Percentiles rank a stretch among this genome's conserved stretches.
These are phyloP conservation scores for Athripsodes cinereus DNA, from an alignment of 2,888 invertebrate species.

Conservation along the genomic window DNA sequence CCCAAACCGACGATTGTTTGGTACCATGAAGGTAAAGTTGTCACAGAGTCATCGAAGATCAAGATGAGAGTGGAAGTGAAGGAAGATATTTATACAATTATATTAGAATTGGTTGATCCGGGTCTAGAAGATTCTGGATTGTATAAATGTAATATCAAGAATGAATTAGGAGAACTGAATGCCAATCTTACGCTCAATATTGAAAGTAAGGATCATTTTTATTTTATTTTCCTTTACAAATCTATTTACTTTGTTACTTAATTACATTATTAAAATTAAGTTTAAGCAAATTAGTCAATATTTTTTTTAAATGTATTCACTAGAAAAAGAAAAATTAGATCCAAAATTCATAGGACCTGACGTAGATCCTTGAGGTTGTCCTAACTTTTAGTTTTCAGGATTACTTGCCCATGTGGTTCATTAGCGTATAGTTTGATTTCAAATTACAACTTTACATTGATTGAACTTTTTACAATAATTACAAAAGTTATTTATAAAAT, in stretches of 20 bases:
- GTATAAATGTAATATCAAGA: slow-evolving; percentile 97
- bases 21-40: slow-evolving; percentile 73
- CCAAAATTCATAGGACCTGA: too few species aligned
- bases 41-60: slow-evolving; percentile 76
- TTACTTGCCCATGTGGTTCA: too few species aligned
- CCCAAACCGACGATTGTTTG: slow-evolving; percentile 78
- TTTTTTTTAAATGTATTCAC: background rate
- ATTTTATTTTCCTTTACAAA: background rate
- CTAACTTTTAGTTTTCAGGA: too few species aligned
- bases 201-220: slow-evolving; percentile 90
- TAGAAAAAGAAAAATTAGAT: too few species aligned
- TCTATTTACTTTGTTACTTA: background rate
- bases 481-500: too few species aligned
- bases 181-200: slow-evolving; percentile 96
- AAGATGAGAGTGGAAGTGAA: slow-evolving; percentile 72
- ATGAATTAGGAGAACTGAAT: slow-evolving; percentile 92
- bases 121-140: slow-evolving; percentile 94
- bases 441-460: too few species aligned
- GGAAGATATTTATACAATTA: slow-evolving; percentile 78
- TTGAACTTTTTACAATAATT: too few species aligned
- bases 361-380: too few species aligned
- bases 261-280: background rate
- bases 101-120: slow-evolving; percentile 83
- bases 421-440: too few species aligned
- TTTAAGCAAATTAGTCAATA: too few species aligned